Evolutionary conservation across 92 coral and sea anemone species (phyloP).

Genomic region (Pocillopora grandis): DNA sequence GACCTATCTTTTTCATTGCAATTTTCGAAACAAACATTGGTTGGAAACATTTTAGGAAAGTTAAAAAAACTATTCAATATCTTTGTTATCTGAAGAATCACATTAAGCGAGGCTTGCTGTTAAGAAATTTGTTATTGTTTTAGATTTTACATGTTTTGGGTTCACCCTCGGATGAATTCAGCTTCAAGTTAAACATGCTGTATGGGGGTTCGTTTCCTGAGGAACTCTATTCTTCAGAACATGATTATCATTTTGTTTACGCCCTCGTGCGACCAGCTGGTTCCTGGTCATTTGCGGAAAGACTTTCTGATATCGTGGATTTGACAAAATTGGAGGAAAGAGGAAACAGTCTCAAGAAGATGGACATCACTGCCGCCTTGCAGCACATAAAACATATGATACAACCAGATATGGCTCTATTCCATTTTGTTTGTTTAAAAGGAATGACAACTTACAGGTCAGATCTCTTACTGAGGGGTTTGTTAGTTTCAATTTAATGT

Average conservation of each 20-base stretch:
- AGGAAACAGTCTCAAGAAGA: background rate
- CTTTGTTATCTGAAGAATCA: no score
- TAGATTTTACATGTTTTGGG: slow-evolving; percentile 18
- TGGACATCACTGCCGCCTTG: slow-evolving; percentile 15
- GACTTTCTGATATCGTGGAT: slow-evolving; percentile 2
- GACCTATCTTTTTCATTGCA: no score
- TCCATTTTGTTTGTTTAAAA: no score
- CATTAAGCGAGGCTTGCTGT: no score
- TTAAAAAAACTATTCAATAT: no score
- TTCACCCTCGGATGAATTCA: slow-evolving; percentile 25
- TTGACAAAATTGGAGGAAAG: background rate
- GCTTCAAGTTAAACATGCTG: background rate
- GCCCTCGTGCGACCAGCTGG: slow-evolving; percentile 14
- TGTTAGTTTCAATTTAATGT: background rate
- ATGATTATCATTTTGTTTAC: slow-evolving; percentile 4
- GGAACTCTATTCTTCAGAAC: background rate
- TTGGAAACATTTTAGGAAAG: no score
- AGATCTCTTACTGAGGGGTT: background rate
- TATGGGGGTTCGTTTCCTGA: slow-evolving; percentile 9
- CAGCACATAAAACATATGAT: slow-evolving; percentile 2
- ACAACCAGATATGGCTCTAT: slow-evolving; percentile 20
- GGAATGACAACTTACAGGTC: slow-evolving; percentile 35
- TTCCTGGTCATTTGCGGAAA: slow-evolving; percentile 12
- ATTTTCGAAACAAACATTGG: no score
- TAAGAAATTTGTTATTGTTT: background rate